A percentile compares a stretch with the other conserved stretches of the same genome.
Conservation (phyloP, 1,140 invertebrate genomes). For the Drosophila lowei region DNA sequence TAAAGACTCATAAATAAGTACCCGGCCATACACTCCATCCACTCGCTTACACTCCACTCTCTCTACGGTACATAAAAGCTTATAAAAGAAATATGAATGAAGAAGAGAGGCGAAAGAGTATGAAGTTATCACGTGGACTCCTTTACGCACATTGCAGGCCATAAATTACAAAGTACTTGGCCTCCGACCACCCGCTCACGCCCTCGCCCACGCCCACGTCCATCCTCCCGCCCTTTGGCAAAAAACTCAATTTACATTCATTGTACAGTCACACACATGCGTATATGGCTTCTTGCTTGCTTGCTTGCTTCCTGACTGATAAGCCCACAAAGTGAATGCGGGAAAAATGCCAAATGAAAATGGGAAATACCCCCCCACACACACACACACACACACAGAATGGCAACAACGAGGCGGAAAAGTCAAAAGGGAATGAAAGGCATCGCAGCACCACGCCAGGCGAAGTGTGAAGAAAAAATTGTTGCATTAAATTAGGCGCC, state of each 20-base stretch:
- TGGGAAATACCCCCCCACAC: background rate
- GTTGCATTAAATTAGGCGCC: slow-evolving; percentile 79
- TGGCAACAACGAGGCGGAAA: slow-evolving; percentile 13
- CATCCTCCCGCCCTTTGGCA: no score
- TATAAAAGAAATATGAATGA: slow-evolving; percentile 52
- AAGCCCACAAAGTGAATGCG: slow-evolving; percentile 46
- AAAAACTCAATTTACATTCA: slow-evolving; percentile 80
- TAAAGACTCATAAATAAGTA: slow-evolving; percentile 75
- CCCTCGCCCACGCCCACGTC: slow-evolving; percentile 8
- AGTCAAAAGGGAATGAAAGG: slow-evolving; percentile 29
- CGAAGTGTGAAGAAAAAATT: slow-evolving; percentile 66
- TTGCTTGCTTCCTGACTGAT: slow-evolving; percentile 51
- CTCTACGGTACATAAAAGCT: slow-evolving; percentile 31
- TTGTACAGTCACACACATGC: slow-evolving; percentile 44
- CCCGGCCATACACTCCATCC: slow-evolving; percentile 4
- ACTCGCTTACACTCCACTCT: slow-evolving; percentile 7
- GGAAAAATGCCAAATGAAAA: slow-evolving; percentile 28
- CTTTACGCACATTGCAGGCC: slow-evolving; percentile 78
- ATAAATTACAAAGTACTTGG: slow-evolving; percentile 82
- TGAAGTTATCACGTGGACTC: slow-evolving; percentile 78
- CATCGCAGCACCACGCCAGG: slow-evolving; percentile 13
- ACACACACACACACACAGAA: no score
- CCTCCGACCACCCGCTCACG: slow-evolving; percentile 27
- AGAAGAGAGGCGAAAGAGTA: slow-evolving; percentile 28
- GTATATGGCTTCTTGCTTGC: slow-evolving; percentile 30